Evolutionary conservation across 2,113 vertebrate species (phyloP), one percentile per base, ranked within the genome.

Genomic region (Alethe castanea): DNA sequence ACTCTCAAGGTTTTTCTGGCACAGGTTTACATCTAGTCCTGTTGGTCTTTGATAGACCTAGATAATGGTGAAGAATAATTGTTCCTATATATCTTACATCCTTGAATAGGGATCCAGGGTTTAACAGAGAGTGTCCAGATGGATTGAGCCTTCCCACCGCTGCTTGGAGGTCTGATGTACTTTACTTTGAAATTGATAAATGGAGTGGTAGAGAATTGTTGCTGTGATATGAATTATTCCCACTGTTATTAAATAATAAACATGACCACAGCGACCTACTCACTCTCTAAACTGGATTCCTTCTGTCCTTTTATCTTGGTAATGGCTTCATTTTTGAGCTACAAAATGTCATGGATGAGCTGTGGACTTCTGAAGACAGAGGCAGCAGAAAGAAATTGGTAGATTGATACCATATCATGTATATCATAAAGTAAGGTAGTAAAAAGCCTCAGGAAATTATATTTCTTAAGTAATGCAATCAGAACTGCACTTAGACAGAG

Each of bases 241-340:
- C 82, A n/a, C 92, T 94, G 79, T 92, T 92, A 95, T 74, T 97
- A 94, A 91, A 96, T 97, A 96, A 93, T 96, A 96, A 97, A 93
- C 92, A 87, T 79, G 86, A 92, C 96, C 91, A 45, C 86, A 78
- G 60, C 2, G 69, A 91, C 94, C 93, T 67, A 52, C 70, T 89
- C 78, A 81, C 66, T 97, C 65, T 57, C 65, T 78, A 81, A 66
- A 90, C 81, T 88, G 91, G 81, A 90, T 96, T 95, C 80, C 40
- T 81, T 50, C 72, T 73, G 81, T 86, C 73, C 65, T 54, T 92
- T 97, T 94, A 95, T 97, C 96, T 97, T 88, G 74, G 67, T 94
- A 97, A 97, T 94, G 90, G 95, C 90, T 96, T 96, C 10, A 3
- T 57, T 69, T 94, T 90, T 87, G 92, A 94, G 40, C 61, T 92